Evolutionary conservation across 2,797 vertebrate genomes (phyloP).

Genomic region (Enoplosus armatus): DNA sequence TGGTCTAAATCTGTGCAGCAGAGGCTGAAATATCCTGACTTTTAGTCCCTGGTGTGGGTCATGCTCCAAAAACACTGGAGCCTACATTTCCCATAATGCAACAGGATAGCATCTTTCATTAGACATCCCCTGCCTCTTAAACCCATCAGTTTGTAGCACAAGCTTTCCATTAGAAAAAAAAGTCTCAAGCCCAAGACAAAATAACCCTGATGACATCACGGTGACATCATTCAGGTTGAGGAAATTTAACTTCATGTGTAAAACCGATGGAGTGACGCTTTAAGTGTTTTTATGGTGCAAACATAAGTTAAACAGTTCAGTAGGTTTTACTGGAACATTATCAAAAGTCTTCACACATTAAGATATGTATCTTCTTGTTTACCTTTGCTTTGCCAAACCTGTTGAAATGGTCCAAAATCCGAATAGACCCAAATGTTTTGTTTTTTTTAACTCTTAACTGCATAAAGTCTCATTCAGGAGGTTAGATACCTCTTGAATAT

Average conservation of each 20-base stretch:
- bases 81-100: conserved; percentile 14
- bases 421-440: conserved; percentile 1
- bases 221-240: background rate
- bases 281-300: background rate
- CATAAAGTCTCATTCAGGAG: background rate
- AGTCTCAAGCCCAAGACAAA: background rate
- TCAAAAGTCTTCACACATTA: background rate
- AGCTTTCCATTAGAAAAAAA: background rate
- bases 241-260: background rate
- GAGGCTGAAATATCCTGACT: background rate
- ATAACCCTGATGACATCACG: conserved; percentile 2
- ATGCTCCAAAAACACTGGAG: background rate
- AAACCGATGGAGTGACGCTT: background rate
- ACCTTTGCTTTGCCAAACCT: background rate
- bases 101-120: background rate
- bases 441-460: background rate
- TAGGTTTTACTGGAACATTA: background rate
- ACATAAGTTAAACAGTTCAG: background rate
- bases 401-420: background rate
- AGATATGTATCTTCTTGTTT: background rate
- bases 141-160: background rate
- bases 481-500: background rate
- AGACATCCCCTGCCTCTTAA: background rate
- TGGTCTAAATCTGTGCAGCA: background rate
- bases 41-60: fast-evolving